Base-by-base conservation (phyloP, 2,113 vertebrate species). In the Mustela nigripes region DNA sequence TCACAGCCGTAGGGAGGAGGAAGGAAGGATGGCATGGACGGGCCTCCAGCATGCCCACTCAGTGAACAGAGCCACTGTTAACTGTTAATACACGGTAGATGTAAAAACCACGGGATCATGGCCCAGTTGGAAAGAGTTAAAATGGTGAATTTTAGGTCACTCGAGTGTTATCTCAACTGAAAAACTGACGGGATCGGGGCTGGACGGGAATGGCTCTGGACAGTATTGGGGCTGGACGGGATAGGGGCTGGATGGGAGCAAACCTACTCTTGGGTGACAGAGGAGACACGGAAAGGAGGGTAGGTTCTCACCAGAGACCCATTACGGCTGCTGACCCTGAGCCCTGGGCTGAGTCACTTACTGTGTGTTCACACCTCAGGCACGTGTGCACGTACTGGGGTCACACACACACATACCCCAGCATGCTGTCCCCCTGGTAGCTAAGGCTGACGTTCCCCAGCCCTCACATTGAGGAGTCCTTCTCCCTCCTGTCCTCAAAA, bases 11-110 rank as follows among this genome's bases (percentile, higher is more conserved):
- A 39, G 36, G 7, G 5, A 7, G 9, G 69, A 50, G 39, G 16
- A 11, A 19, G 21, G 65, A 15, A 0, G 9, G 48, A 31, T 11
- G 9, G 6, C 0, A 4, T 1, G 2, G 79, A 12, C 21, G 3
- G 15, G 28, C 5, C 7, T 6, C 22, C 11, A 1, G 31, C 16
- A 9, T 0, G 42, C 6, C 7, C 2, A 36, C 50, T 11, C 18
- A 4, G 78, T 0, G 26, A 16, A 12, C 5, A 10, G 26, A 16
- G 86, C 69, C 1, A 42, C 0, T 9, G 22, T 60, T 60, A 60
- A 60, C 58, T 15, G 53, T 6, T 36, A 12, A 50, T 1, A 73
- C 63, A 14, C 0, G 0, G 65, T 36, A 48, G 21, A 26, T 15
- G 15, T 24, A 16, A 8, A 26, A n/a, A 22, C 39, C 79, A 60